Evolutionary conservation across 2,888 invertebrate species (phyloP), one percentile per base, ranked within the genome.

Genomic region (Trachelus iudaicus): DNA sequence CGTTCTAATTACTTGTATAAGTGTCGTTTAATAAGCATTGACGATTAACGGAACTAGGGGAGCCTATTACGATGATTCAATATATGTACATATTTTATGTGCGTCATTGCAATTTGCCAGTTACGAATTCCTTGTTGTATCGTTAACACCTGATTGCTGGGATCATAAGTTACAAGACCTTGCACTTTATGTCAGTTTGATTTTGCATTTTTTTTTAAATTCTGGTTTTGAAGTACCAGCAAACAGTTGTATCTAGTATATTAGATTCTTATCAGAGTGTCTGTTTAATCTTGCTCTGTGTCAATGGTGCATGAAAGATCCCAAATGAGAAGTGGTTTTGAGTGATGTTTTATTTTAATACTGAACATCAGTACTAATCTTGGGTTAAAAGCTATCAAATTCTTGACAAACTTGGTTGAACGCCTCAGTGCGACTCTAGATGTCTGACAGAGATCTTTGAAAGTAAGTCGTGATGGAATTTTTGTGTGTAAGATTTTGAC

Each of bases 371-470:
- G 33, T 76, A 35, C 40, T n/a, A 56, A 75, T 75, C 75, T 40
- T 56, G 77, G 77, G 77, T 77, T 75, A 77, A 77, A 56, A 77
- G 77, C 75, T 77, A 77, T 77, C 77, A 33, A 33, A 33, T 76
- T 69, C 56, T 56, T 56, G 9, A 15, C 56, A 56, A 56, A 56
- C 56, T 56, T 15, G 56, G 56, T 56, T 23, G n/a, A 31, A 76
- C 34, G 33, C 30, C 34, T 33, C 77, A 78, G 75, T 78, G 34
- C 9, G 40, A 75, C 71, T 75, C 69, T 33, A 40, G 75, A 40
- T 75, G 69, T 71, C 77, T 23, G 69, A 30, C 69, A 69, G 77
- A 74, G 15, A 33, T 34, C 33, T 74, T 74, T 34, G 35, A 74
- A 37, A 35, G 74, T 74, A 15, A 56, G 56, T 23, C 9, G 15